Evolutionary conservation across 2,888 invertebrate species (phyloP).

Genomic region (Morpho helenor): DNA sequence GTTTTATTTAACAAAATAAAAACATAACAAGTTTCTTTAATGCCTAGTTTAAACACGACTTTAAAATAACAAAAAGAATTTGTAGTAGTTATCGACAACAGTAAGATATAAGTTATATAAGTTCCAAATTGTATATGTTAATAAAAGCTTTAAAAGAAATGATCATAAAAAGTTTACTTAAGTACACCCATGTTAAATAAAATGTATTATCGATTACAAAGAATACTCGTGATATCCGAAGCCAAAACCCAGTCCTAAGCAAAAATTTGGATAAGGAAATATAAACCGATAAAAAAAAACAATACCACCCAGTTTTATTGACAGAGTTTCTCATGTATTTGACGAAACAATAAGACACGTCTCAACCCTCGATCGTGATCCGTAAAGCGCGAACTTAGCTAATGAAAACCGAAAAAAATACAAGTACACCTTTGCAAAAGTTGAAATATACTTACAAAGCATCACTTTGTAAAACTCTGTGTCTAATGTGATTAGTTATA

Average conservation of each 20-base stretch:
- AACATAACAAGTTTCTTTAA: too few species aligned
- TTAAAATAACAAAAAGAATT: too few species aligned
- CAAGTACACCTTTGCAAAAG: conserved; percentile 62
- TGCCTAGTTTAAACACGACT: too few species aligned
- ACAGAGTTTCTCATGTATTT: conserved; percentile 70
- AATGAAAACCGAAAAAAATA: conserved; percentile 70
- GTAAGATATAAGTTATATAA: too few species aligned
- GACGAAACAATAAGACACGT: conserved; percentile 74
- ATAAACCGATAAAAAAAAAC: conserved; percentile 31
- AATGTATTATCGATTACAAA: too few species aligned
- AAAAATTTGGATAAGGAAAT: conserved; percentile 27
- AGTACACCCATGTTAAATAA: too few species aligned
- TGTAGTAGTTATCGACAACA: too few species aligned
- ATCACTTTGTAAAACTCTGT: background rate
- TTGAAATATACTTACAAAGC: conserved; percentile 5
- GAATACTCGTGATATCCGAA: conserved; percentile 3
- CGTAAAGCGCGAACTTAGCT: conserved; percentile 76
- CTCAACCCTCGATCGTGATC: conserved; percentile 71
- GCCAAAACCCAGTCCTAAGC: conserved; percentile 8
- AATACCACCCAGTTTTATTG: conserved; percentile 67
- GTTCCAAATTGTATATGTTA: too few species aligned
- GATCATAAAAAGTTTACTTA: too few species aligned
- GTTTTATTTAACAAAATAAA: too few species aligned
- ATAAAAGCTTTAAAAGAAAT: too few species aligned
- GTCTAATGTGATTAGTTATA: conserved; percentile 28